A percentile compares a stretch with the other conserved stretches of the same genome.
phyloP scores from a whole-genome alignment of 2,797 vertebrate genomes.

The Lutjanus campechanus region DNA sequence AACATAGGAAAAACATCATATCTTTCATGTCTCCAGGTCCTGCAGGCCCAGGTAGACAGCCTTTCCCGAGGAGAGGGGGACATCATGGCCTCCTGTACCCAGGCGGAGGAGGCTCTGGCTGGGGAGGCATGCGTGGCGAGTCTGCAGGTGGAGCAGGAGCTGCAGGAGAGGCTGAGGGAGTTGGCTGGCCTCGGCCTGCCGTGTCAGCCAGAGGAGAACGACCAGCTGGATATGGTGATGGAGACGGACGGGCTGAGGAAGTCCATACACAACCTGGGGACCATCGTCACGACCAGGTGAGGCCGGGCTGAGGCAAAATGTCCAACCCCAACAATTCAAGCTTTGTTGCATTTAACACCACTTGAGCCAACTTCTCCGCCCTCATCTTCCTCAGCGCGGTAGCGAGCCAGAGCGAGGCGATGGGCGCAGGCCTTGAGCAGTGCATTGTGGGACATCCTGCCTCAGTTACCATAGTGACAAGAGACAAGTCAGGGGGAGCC shows the following conservation, averaged over 20 bases:
- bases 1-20: not conserved
- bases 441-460: constrained; percentile 94
- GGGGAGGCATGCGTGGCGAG: constrained; percentile 89
- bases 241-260: constrained; percentile 96
- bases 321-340: rapidly evolving
- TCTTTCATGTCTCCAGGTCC: constrained; percentile 84
- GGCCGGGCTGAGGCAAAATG: not conserved
- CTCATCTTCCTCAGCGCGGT: constrained; percentile 86
- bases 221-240: constrained; percentile 94
- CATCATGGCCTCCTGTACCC: constrained; percentile 89
- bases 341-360: rapidly evolving
- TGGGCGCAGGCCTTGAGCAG: constrained; percentile 93
- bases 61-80: constrained; percentile 91
- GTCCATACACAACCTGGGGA: constrained; percentile 97
- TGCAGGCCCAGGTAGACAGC: constrained; percentile 94
- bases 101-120: constrained; percentile 90
- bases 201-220: constrained; percentile 93
- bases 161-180: constrained; percentile 90
- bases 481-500: constrained; percentile 97
- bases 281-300: constrained; percentile 92
- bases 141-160: constrained; percentile 90
- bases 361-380: rapidly evolving
- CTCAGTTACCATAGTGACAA: constrained; percentile 95
- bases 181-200: constrained; percentile 88
- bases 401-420: constrained; percentile 96